phyloP scores from a whole-genome alignment of 2,113 vertebrate genomes.

The Pogonocichla stellata region DNA sequence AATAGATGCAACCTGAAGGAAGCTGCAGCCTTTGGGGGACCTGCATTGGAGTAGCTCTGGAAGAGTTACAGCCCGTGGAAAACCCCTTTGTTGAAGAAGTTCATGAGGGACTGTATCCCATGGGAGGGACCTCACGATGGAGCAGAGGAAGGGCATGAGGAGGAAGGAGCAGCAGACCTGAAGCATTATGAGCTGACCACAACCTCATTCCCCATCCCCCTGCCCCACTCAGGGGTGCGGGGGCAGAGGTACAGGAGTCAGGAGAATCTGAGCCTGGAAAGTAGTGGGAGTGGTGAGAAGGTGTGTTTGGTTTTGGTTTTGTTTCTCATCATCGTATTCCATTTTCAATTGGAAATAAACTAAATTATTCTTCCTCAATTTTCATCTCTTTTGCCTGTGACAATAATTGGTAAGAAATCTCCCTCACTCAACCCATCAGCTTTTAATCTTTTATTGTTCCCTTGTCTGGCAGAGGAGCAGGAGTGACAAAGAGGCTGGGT shows the following conservation, averaged over 20 bases:
- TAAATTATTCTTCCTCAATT: background rate
- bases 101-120: background rate
- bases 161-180: background rate
- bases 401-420: background rate
- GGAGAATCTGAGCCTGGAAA: background rate
- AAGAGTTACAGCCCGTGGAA: background rate
- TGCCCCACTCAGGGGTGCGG: rapidly evolving
- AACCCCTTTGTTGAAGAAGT: background rate
- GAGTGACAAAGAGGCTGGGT: background rate
- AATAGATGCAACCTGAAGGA: background rate
- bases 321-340: background rate
- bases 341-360: background rate
- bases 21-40: background rate
- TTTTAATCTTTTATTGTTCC: background rate
- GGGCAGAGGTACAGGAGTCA: background rate
- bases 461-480: background rate
- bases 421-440: background rate
- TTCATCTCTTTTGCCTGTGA: background rate
- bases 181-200: background rate
- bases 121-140: background rate
- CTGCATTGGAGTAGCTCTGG: background rate
- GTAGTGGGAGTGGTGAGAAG: background rate
- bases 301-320: background rate
- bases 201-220: background rate
- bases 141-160: background rate